phyloP scores from a whole-genome alignment of 2,113 vertebrate genomes.

The Pseudois nayaur region DNA sequence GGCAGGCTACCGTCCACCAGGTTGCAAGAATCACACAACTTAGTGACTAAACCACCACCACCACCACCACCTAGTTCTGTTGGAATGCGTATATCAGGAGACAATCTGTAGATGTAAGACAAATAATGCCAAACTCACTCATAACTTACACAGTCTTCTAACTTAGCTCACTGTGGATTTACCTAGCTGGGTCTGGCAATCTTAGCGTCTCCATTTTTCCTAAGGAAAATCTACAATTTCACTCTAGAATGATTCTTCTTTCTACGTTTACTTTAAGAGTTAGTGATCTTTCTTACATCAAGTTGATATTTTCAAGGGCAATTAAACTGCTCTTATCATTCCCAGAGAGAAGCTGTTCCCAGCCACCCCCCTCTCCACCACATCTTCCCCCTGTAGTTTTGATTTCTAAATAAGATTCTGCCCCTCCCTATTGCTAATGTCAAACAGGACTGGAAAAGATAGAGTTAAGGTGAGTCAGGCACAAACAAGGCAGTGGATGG shows the following conservation, averaged over 20 bases:
- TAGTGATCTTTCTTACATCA: slow-evolving; percentile 39
- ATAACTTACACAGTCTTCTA: not conserved
- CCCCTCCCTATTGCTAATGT: not conserved
- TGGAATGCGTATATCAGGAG: slow-evolving; percentile 24
- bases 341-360: not conserved
- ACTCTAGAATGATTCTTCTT: slow-evolving; percentile 52
- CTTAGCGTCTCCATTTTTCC: slow-evolving; percentile 50
- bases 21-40: not conserved
- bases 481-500: not conserved
- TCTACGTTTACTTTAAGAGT: slow-evolving; percentile 27
- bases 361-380: not conserved
- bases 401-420: slow-evolving; percentile 30
- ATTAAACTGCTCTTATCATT: slow-evolving; percentile 40
- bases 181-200: not conserved
- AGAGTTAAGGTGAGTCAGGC: slow-evolving; percentile 59
- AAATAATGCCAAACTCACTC: slow-evolving; percentile 51
- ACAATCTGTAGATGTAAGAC: slow-evolving; percentile 46
- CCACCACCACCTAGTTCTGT: not conserved
- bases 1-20: accelerated
- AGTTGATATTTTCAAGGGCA: slow-evolving; percentile 48
- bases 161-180: slow-evolving; percentile 56
- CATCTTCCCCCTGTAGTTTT: not conserved
- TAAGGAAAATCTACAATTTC: slow-evolving; percentile 53
- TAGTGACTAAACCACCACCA: not conserved
- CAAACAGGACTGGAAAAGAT: slow-evolving; percentile 9